Evolutionary conservation across 2,113 vertebrate genomes (phyloP), one percentile per base, ranked within the genome.

Genomic region (Apistogramma diplotaenia): DNA sequence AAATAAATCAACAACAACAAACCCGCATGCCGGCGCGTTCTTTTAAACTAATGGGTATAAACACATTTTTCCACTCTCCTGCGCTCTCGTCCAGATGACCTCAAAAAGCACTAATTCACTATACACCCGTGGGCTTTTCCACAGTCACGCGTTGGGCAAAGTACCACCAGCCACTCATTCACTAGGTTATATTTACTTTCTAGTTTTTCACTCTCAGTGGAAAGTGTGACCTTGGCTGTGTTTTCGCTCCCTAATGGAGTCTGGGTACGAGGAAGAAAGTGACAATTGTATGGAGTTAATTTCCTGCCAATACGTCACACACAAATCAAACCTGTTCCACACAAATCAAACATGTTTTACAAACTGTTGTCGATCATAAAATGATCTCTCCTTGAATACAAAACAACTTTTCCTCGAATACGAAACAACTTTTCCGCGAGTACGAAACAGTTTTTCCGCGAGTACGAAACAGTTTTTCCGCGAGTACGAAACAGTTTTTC

Each of bases 151-250:
- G 74, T 40, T 40, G 79, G 46, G 21, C 33, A 57, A 33, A 58
- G 25, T 35, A 62, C 27, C 60, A 65, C 71, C 11, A 75, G 35
- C 58, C 65, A 73, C 3, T 12, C 78, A 49, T 57, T 67, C 73
- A 18, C n/a, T n/a, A 12, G 35, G n/a, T 76, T 81, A 71, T 70
- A 35, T 35, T 76, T 35, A 43, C 81, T 56, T 65, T 85, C 79
- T 60, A 15, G 2, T 67, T 89, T 85, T 76, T 79, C 74, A 80
- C 76, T 73, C 62, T 84, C 18, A 8, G 51, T 89, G 67, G 85
- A 87, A 84, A 51, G 65, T 67, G 72, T 57, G 88, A 89, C 86
- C 91, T 87, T 87, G 88, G 62, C 46, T 74, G 40, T 78, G 58
- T 78, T 81, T 78, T 75, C n/a, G 23, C 29, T 33, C 56, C 23